Conservation (phyloP, 2,797 vertebrate species). For the Triplophysa yarkandensis region DNA sequence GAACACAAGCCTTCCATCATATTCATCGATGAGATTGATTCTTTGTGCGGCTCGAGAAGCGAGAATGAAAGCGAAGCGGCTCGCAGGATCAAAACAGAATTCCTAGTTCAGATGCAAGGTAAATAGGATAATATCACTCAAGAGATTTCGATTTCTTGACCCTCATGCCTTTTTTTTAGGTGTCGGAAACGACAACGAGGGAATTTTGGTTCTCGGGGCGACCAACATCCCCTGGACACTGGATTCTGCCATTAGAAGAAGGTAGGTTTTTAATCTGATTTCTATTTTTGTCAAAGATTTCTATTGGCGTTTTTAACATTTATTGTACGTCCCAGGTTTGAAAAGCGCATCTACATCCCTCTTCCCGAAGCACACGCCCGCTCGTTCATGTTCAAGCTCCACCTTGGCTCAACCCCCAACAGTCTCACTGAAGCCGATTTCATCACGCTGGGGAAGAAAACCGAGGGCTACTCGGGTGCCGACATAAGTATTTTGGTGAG, state of each 20-base stretch:
- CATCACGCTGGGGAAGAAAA: constrained; percentile 87
- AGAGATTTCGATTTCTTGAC: not conserved
- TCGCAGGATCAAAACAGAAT: constrained; percentile 94
- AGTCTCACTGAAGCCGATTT: constrained; percentile 84
- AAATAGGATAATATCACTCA: constrained; percentile 41
- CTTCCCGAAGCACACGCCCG: constrained; percentile 90
- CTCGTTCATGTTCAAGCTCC: constrained; percentile 89
- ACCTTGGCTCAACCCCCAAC: constrained; percentile 91
- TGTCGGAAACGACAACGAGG: constrained; percentile 95
- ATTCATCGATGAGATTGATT: constrained; percentile 97
- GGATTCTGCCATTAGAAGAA: constrained; percentile 93
- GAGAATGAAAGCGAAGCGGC: constrained; percentile 96
- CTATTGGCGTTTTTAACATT: not conserved
- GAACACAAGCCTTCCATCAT: constrained; percentile 97
- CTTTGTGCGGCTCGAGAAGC: constrained; percentile 90
- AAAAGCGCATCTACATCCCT: constrained; percentile 97
- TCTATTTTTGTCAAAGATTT: not conserved
- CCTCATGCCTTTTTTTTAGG: constrained; percentile 67
- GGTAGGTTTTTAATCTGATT: constrained; percentile 70
- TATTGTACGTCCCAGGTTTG: constrained; percentile 77
- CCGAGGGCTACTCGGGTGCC: constrained; percentile 89
- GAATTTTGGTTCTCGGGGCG: constrained; percentile 90
- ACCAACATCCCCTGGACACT: constrained; percentile 98
- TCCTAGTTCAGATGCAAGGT: constrained; percentile 98
- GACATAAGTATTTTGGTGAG: constrained; percentile 95